A percentile compares a stretch with the other conserved stretches of the same genome.
Evolutionary conservation across 2,888 invertebrate genomes (phyloP).

Genomic region (Epirrita christyi): DNA sequence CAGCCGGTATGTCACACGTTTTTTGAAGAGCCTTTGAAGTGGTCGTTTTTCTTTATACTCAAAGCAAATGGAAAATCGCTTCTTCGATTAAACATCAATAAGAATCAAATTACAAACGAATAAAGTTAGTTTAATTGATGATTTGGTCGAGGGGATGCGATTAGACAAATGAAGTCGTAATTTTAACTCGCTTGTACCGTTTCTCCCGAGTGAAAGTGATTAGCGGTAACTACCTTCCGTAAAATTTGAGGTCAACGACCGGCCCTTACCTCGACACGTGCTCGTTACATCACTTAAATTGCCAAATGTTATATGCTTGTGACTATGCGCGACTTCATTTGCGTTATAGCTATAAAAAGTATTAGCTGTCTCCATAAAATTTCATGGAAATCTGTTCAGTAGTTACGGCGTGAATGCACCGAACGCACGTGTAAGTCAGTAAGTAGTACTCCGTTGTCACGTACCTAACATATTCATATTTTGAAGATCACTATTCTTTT

Average conservation of each 20-base stretch:
- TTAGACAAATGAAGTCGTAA: slow-evolving; percentile 40
- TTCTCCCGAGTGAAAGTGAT: slow-evolving; percentile 68
- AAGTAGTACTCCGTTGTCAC: no score
- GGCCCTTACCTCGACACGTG: slow-evolving; percentile 69
- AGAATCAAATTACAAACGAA: slow-evolving; percentile 24
- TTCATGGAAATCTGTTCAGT: no score
- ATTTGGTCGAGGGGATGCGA: slow-evolving; percentile 38
- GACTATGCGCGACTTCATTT: slow-evolving; percentile 17
- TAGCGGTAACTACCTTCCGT: slow-evolving; percentile 60
- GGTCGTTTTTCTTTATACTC: neutral
- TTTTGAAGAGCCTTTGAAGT: no score
- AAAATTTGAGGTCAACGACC: slow-evolving; percentile 70
- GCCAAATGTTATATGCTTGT: slow-evolving; percentile 44
- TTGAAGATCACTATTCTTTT: neutral
- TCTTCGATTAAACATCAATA: slow-evolving; percentile 1
- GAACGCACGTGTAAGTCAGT: no score
- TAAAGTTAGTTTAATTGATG: slow-evolving; percentile 22
- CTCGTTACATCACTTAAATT: slow-evolving; percentile 46
- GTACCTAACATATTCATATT: no score
- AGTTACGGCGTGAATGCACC: no score
- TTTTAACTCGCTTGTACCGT: slow-evolving; percentile 52
- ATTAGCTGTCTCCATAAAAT: no score
- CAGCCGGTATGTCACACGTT: no score
- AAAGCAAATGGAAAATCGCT: neutral
- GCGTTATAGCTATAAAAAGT: no score